These are phyloP conservation scores for Xestia sexstrigata DNA, from an alignment of 2,888 invertebrate genomes.

Conservation along the genomic window DNA sequence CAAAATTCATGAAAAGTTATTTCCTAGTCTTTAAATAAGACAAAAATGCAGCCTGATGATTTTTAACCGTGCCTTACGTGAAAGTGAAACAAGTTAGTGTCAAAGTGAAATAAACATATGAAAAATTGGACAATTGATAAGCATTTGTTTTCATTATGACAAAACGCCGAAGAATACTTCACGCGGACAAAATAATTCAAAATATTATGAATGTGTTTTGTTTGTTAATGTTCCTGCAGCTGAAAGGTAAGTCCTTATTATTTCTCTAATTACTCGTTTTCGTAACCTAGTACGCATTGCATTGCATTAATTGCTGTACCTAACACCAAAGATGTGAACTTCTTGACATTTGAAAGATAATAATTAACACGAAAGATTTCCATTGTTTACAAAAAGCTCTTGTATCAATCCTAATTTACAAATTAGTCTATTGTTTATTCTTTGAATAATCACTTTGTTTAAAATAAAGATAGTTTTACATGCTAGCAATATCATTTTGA, in stretches of 20 bases:
- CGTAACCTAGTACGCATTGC: background rate
- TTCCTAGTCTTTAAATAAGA: background rate
- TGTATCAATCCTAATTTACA: constrained; percentile 7
- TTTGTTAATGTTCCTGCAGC: constrained; percentile 88
- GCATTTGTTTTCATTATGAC: constrained; percentile 89
- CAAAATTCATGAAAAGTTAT: constrained; percentile 35
- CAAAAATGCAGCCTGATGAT: constrained; percentile 43
- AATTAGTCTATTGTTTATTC: constrained; percentile 2
- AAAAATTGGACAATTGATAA: constrained; percentile 63
- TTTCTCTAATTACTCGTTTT: background rate
- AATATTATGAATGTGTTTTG: constrained; percentile 86
- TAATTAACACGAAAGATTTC: background rate
- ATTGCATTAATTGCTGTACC: background rate
- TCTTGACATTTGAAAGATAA: constrained; percentile 40
- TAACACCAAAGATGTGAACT: constrained; percentile 43
- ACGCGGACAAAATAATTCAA: constrained; percentile 88
- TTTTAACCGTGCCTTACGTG: constrained; percentile 65
- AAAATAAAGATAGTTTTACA: background rate
- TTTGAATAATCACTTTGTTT: constrained; percentile 6
- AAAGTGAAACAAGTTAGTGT: constrained; percentile 39
- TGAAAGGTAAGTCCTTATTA: constrained; percentile 78
- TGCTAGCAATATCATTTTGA: background rate
- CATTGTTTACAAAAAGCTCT: constrained; percentile 1
- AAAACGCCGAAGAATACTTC: constrained; percentile 88
- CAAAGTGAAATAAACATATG: constrained; percentile 73